phyloP scores from a whole-genome alignment of 2,113 vertebrate genomes.

The Gyps fulvus region DNA sequence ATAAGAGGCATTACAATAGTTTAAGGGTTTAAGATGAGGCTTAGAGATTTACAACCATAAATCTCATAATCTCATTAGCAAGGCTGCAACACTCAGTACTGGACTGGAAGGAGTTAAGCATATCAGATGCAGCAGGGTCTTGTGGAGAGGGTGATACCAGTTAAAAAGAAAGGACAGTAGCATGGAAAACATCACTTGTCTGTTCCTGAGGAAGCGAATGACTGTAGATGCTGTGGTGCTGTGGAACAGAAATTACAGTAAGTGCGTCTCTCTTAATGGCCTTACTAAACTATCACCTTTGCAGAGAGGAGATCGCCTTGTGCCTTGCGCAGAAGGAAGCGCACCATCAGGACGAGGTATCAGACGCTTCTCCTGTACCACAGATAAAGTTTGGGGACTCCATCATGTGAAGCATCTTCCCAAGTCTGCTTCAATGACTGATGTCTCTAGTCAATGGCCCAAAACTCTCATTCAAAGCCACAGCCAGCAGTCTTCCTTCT shows the following conservation, averaged over 20 bases:
- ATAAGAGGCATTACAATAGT: slow-evolving; percentile 1
- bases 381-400: not conserved
- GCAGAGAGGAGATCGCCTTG: not conserved
- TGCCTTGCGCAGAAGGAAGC: not conserved
- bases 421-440: not conserved
- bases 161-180: not conserved
- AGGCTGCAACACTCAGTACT: not conserved
- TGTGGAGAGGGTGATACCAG: not conserved
- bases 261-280: not conserved
- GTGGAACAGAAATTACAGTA: not conserved
- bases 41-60: slow-evolving; percentile 15
- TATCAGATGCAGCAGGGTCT: not conserved
- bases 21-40: not conserved
- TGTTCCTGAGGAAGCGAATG: not conserved
- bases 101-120: slow-evolving; percentile 2
- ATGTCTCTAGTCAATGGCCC: not conserved
- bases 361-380: not conserved
- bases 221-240: accelerated
- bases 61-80: slow-evolving; percentile 22
- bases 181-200: not conserved
- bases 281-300: not conserved
- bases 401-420: not conserved
- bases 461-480: not conserved
- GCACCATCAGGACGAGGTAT: not conserved
- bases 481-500: not conserved